These are phyloP conservation scores for Chaetodon trifascialis DNA, from an alignment of 2,113 vertebrate genomes.

Conservation along the genomic window DNA sequence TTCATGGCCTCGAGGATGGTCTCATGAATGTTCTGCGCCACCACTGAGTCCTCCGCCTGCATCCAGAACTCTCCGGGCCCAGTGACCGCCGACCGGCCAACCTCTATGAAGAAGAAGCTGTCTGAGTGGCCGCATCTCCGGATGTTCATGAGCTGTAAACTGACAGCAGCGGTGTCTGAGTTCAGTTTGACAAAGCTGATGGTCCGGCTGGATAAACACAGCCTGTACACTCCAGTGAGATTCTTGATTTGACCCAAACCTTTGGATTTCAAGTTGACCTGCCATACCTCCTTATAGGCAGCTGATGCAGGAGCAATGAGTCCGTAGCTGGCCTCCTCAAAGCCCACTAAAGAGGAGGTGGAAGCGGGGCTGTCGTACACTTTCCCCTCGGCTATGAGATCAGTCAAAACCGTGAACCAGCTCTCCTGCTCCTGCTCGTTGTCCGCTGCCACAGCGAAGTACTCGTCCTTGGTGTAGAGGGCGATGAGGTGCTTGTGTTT, in stretches of 20 bases:
- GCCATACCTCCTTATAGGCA: conserved; percentile 96
- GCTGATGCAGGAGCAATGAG: conserved; percentile 84
- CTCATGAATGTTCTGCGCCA: conserved; percentile 98
- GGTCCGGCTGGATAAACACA: conserved; percentile 93
- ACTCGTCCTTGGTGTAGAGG: conserved; percentile 98
- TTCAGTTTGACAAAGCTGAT: conserved; percentile 96
- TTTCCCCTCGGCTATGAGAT: conserved; percentile 91
- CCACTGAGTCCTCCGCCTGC: conserved; percentile 97
- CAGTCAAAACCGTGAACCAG: conserved; percentile 93
- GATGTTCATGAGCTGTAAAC: conserved; percentile 96
- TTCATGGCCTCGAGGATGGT: conserved; percentile 98
- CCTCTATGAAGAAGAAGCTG: conserved; percentile 98
- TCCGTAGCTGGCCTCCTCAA: conserved; percentile 90
- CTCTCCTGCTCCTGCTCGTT: conserved; percentile 95
- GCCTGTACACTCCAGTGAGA: conserved; percentile 93
- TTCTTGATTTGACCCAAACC: conserved; percentile 95
- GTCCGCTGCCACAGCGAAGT: conserved; percentile 96
- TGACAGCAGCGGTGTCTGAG: conserved; percentile 92
- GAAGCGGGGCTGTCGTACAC: conserved; percentile 82
- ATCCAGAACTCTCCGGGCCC: conserved; percentile 99
- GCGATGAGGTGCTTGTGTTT: conserved; percentile 98
- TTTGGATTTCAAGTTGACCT: conserved; percentile 95
- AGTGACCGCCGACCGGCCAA: conserved; percentile 94
- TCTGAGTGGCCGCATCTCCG: conserved; percentile 97
- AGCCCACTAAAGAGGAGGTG: conserved; percentile 83